phyloP scores from a whole-genome alignment of 2,888 invertebrate species.

The Idaea straminata region DNA sequence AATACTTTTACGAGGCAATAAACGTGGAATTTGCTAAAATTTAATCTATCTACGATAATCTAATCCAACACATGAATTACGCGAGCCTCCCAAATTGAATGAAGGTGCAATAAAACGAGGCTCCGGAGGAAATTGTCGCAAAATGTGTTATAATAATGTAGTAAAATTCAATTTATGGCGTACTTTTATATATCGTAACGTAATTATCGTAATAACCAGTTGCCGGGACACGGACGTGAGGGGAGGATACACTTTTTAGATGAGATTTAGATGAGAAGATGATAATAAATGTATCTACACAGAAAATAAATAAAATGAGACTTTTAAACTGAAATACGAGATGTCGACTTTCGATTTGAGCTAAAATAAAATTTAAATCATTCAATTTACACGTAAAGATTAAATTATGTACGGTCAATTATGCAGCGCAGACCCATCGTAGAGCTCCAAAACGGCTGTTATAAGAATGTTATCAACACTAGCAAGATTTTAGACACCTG shows the following conservation, averaged over 20 bases:
- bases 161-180: constrained; percentile 33
- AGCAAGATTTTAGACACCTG: too few relatives aligned
- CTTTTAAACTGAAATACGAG: too few relatives aligned
- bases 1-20: constrained; percentile 11
- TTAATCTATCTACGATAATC: constrained; percentile 24
- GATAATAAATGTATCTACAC: neutral
- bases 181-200: constrained; percentile 3
- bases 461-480: too few relatives aligned
- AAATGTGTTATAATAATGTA: constrained; percentile 33
- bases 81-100: constrained; percentile 33
- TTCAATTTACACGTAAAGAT: too few relatives aligned
- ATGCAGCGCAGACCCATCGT: too few relatives aligned
- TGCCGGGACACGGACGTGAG: neutral
- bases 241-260: neutral
- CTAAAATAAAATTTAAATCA: too few relatives aligned
- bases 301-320: too few relatives aligned
- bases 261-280: neutral
- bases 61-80: constrained; percentile 22
- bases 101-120: constrained; percentile 33
- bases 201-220: constrained; percentile 1
- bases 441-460: too few relatives aligned
- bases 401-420: too few relatives aligned
- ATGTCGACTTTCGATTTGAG: too few relatives aligned
- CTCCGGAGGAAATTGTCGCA: constrained; percentile 28
- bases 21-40: constrained; percentile 14